Percentiles rank a stretch among this genome's conserved stretches.
Evolutionary conservation across 2,113 vertebrate species (phyloP).

Genomic region (Natator depressus): DNA sequence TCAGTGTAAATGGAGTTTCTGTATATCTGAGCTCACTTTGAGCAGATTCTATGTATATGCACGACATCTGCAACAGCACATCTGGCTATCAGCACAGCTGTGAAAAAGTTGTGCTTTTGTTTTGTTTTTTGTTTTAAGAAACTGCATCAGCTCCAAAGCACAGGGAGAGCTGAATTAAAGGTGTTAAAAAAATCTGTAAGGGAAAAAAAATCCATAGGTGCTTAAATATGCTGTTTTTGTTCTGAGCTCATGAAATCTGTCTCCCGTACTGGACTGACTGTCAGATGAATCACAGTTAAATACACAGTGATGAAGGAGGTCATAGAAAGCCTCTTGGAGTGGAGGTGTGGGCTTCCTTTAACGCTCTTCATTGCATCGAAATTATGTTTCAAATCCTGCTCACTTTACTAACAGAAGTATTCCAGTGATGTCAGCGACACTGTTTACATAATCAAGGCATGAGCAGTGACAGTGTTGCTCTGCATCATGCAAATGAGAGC

Average conservation of each 20-base stretch:
- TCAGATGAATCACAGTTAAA: constrained; percentile 39
- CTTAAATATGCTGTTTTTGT: constrained; percentile 20
- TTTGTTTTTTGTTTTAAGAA: background rate
- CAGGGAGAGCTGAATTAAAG: constrained; percentile 43
- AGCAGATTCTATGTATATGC: background rate
- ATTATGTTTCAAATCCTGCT: background rate
- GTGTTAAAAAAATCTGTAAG: constrained; percentile 14
- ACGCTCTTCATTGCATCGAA: background rate
- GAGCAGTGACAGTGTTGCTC: background rate
- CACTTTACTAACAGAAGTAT: background rate
- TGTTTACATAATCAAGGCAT: background rate
- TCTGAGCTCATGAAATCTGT: constrained; percentile 8
- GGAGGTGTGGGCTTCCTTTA: background rate
- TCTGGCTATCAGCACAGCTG: constrained; percentile 6
- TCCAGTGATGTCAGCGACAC: background rate
- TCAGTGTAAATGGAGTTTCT: fast-evolving
- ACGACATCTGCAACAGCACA: background rate
- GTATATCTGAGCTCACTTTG: background rate
- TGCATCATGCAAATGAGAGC: constrained; percentile 14
- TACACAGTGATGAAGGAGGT: background rate
- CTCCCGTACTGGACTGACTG: constrained; percentile 5
- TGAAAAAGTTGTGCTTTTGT: background rate
- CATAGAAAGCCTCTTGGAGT: background rate
- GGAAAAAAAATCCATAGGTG: constrained; percentile 7
- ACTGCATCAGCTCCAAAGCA: background rate